phyloP scores from a whole-genome alignment of 2,113 vertebrate genomes.

The Larimichthys polyactis region DNA sequence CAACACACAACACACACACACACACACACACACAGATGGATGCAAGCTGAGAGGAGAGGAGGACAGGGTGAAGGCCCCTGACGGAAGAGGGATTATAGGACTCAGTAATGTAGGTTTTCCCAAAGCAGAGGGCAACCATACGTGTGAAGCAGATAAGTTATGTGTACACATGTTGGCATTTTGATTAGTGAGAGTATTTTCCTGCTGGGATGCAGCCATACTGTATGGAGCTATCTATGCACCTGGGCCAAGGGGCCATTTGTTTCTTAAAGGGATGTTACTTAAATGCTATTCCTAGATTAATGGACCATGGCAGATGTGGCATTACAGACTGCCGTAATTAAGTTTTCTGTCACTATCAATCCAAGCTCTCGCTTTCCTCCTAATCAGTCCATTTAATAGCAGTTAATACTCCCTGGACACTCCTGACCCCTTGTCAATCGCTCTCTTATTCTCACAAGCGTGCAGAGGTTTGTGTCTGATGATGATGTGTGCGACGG shows the following conservation, averaged over 20 bases:
- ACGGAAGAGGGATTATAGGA: slow-evolving; percentile 39
- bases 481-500: background rate
- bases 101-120: slow-evolving; percentile 32
- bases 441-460: background rate
- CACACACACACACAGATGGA: background rate
- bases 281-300: slow-evolving; percentile 46
- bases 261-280: slow-evolving; percentile 19
- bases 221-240: slow-evolving; percentile 13
- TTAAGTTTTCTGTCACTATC: slow-evolving; percentile 74
- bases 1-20: background rate
- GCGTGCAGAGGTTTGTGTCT: background rate
- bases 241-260: slow-evolving; percentile 1
- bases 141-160: slow-evolving; percentile 44
- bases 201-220: slow-evolving; percentile 5
- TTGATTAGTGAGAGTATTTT: slow-evolving; percentile 17
- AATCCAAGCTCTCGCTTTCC: slow-evolving; percentile 50
- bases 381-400: slow-evolving; percentile 56
- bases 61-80: background rate
- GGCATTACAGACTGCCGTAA: slow-evolving; percentile 58
- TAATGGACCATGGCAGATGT: slow-evolving; percentile 63
- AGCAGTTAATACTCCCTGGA: slow-evolving; percentile 47
- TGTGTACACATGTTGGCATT: slow-evolving; percentile 40
- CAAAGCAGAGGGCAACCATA: slow-evolving; percentile 29
- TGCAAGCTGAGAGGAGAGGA: slow-evolving; percentile 14
- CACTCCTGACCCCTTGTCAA: slow-evolving; percentile 15